A percentile compares a stretch with the other conserved stretches of the same genome.
phyloP scores from a whole-genome alignment of 2,888 invertebrate genomes.

The Notodromas monacha region DNA sequence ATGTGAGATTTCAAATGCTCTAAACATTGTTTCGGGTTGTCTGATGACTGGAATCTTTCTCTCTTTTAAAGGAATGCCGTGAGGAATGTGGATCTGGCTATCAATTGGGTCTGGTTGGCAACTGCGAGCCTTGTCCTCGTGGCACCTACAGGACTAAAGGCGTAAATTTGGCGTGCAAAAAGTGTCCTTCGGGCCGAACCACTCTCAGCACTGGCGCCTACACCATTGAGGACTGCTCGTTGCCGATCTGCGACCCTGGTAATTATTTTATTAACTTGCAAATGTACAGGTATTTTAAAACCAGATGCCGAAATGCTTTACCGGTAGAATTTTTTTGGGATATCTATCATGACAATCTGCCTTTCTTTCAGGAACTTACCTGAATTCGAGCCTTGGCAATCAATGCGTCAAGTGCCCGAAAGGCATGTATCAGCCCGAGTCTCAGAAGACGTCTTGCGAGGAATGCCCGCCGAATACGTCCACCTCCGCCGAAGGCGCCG shows the following conservation, averaged over 20 bases:
- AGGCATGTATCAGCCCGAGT: slow-evolving; percentile 59
- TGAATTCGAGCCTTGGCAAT: slow-evolving; percentile 44
- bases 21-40: too few relatives aligned
- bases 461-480: slow-evolving; percentile 67
- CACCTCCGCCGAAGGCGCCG: slow-evolving; percentile 35
- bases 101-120: slow-evolving; percentile 33
- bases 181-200: slow-evolving; percentile 60
- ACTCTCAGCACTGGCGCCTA: slow-evolving; percentile 53
- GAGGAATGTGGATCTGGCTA: slow-evolving; percentile 38
- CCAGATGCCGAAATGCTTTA: too few relatives aligned
- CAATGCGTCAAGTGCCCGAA: slow-evolving; percentile 55
- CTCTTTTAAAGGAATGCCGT: slow-evolving; percentile 29
- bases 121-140: slow-evolving; percentile 63
- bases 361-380: slow-evolving; percentile 29
- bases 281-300: too few relatives aligned
- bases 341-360: too few relatives aligned
- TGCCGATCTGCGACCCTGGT: slow-evolving; percentile 52
- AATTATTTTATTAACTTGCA: too few relatives aligned
- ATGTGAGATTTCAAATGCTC: slow-evolving; percentile 14
- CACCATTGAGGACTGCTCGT: slow-evolving; percentile 57
- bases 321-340: too few relatives aligned
- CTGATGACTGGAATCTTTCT: slow-evolving; percentile 10
- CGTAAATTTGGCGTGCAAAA: slow-evolving; percentile 51
- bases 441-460: slow-evolving; percentile 53
- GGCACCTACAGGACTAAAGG: slow-evolving; percentile 59